Evolutionary conservation across 2,888 invertebrate species (phyloP).

Genomic region (Nysson spinosus): DNA sequence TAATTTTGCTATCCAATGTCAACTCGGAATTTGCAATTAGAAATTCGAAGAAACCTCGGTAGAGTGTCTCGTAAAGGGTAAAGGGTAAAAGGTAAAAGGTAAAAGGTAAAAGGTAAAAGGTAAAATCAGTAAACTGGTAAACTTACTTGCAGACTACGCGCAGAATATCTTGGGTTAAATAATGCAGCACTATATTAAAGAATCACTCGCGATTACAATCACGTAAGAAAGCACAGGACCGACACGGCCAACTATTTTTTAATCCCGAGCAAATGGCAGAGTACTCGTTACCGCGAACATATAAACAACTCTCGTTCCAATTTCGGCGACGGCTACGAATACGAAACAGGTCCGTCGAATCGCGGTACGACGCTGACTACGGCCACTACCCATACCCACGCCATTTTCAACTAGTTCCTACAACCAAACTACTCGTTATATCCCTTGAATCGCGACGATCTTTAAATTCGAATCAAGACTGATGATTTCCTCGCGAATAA

Average conservation of each 20-base stretch:
- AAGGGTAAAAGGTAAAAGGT: too few species aligned
- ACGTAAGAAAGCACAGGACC: constrained; percentile 19
- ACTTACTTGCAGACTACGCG: constrained; percentile 41
- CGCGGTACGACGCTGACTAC: constrained; percentile 65
- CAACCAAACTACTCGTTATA: constrained; percentile 1
- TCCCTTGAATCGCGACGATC: too few species aligned
- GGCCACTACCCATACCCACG: constrained; percentile 60
- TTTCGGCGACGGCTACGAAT: constrained; percentile 64
- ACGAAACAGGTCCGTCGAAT: constrained; percentile 67
- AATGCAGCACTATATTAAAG: constrained; percentile 24
- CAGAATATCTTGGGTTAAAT: constrained; percentile 29
- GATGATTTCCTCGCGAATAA: too few species aligned
- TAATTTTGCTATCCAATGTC: too few species aligned
- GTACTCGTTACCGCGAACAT: constrained; percentile 47
- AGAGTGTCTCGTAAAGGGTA: background rate
- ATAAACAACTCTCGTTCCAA: constrained; percentile 69
- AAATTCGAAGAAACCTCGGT: background rate
- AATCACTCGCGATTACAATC: constrained; percentile 8
- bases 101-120: too few species aligned
- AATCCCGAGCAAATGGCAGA: constrained; percentile 18
- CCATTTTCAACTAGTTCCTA: constrained; percentile 68
- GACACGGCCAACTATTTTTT: constrained; percentile 18
- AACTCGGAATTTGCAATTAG: too few species aligned
- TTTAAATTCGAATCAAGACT: too few species aligned
- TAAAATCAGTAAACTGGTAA: constrained; percentile 34